Evolutionary conservation across 2,113 vertebrate species (phyloP).

Genomic region (Rhynchomys soricoides): DNA sequence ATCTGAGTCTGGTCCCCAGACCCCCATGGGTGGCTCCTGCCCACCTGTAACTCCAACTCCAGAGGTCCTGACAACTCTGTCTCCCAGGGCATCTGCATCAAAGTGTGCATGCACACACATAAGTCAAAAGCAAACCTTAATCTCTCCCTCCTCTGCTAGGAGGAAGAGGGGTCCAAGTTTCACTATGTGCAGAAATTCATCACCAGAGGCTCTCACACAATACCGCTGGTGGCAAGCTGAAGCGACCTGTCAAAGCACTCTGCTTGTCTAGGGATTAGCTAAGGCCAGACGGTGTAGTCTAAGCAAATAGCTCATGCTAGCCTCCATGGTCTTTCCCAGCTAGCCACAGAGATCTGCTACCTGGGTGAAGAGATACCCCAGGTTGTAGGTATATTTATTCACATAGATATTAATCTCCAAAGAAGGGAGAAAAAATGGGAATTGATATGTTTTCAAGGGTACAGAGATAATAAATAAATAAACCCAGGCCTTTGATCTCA

Average conservation of each 20-base stretch:
- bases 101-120: not conserved
- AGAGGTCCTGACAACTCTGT: not conserved
- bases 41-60: not conserved
- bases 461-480: too few relatives aligned
- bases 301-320: not conserved
- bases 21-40: not conserved
- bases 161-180: conserved; percentile 16
- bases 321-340: not conserved
- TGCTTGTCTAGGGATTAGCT: conserved; percentile 74
- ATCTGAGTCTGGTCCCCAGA: not conserved
- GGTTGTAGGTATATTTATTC: too few relatives aligned
- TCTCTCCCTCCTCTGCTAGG: not conserved
- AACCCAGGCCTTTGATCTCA: too few relatives aligned
- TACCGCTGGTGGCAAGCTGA: conserved; percentile 69
- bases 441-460: too few relatives aligned
- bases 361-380: not conserved
- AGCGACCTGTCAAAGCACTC: conserved; percentile 69
- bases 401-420: too few relatives aligned
- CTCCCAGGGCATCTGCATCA: not conserved
- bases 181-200: conserved; percentile 80
- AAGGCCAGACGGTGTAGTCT: conserved; percentile 60
- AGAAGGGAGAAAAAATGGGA: too few relatives aligned
- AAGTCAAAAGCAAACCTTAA: not conserved
- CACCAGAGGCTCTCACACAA: conserved; percentile 83
- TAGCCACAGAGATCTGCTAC: not conserved